A percentile compares a stretch with the other conserved stretches of the same genome.
phyloP scores from a whole-genome alignment of 2,113 vertebrate genomes.

The Calidris pygmaea region DNA sequence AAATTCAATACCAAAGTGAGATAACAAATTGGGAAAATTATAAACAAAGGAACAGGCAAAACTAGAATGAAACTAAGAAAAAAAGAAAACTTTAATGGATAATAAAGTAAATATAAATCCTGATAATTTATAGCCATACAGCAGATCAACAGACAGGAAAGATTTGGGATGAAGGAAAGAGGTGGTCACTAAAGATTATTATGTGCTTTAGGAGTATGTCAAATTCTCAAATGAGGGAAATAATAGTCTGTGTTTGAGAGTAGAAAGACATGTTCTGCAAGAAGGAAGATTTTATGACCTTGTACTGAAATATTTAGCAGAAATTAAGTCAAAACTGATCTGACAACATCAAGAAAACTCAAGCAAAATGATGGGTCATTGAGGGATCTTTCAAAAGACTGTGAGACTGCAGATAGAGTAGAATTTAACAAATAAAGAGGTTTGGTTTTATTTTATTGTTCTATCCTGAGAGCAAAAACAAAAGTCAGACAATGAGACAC shows the following conservation, averaged over 20 bases:
- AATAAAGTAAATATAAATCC: background rate
- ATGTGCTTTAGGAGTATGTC: background rate
- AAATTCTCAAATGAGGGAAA: background rate
- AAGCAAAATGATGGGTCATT: background rate
- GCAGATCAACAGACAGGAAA: background rate
- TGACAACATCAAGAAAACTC: background rate
- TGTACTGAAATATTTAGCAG: background rate
- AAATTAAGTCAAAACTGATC: background rate
- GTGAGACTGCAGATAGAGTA: background rate
- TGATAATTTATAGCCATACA: background rate
- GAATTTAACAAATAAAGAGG: background rate
- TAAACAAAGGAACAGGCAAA: background rate
- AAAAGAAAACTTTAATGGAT: background rate
- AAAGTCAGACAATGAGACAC: background rate
- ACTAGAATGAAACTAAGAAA: background rate
- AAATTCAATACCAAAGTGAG: background rate
- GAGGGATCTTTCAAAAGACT: background rate
- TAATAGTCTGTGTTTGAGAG: background rate
- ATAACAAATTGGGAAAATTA: background rate
- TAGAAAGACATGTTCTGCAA: background rate
- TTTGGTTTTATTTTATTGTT: background rate
- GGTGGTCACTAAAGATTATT: background rate
- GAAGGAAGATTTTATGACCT: background rate
- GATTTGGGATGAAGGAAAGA: background rate
- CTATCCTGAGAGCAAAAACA: background rate